These are phyloP conservation scores for Balearica regulorum DNA, from an alignment of 2,797 vertebrate genomes.

Conservation along the genomic window DNA sequence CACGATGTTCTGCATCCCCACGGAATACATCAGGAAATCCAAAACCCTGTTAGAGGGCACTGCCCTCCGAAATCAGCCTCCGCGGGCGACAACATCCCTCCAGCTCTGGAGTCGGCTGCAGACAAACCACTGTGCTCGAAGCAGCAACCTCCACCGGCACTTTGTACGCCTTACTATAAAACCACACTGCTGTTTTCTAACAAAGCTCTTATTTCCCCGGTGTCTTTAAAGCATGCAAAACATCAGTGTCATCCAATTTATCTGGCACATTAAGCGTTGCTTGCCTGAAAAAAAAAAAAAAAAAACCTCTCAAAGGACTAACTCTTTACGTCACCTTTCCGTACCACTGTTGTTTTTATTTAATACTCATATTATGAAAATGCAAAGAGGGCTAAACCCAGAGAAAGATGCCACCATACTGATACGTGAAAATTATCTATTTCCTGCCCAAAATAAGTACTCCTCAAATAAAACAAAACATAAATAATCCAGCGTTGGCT, in stretches of 20 bases:
- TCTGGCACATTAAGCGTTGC: not conserved
- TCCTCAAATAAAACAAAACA: not conserved
- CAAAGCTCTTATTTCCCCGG: constrained; percentile 21
- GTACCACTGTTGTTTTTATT: not conserved
- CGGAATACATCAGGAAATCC: not conserved
- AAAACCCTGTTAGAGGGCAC: not conserved
- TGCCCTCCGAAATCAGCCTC: not conserved
- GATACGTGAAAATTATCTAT: not conserved
- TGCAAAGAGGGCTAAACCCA: not conserved
- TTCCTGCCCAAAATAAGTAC: not conserved
- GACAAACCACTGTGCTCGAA: not conserved
- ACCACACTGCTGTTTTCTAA: constrained; percentile 17
- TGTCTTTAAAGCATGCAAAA: constrained; percentile 34
- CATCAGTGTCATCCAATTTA: constrained; percentile 41
- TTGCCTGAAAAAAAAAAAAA: not conserved
- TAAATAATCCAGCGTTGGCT: not conserved
- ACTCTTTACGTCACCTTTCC: constrained; percentile 6
- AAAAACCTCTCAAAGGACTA: not conserved
- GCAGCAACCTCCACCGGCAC: not conserved
- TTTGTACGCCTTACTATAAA: not conserved
- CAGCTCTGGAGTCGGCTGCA: not conserved
- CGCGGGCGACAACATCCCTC: not conserved
- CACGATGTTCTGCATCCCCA: not conserved
- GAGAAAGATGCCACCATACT: not conserved
- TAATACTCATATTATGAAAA: not conserved